A percentile compares a stretch with the other conserved stretches of the same genome.
phyloP scores from a whole-genome alignment of 1,140 invertebrate species.

The Apolygus lucorum region DNA sequence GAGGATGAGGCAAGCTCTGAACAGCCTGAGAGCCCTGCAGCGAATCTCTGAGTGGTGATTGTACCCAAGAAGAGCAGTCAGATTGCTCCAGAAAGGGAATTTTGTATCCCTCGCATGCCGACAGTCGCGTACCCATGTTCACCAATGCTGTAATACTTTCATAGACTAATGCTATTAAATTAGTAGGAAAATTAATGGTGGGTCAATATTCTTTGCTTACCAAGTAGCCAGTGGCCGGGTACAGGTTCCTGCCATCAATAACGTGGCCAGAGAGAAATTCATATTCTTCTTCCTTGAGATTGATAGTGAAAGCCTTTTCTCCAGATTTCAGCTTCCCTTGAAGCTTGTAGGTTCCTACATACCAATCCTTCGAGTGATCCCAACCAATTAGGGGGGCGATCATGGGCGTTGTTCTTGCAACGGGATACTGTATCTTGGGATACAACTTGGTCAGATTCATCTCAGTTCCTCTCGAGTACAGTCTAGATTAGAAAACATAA shows the following conservation, averaged over 20 bases:
- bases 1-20: too few relatives aligned
- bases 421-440: constrained; percentile 61
- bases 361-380: constrained; percentile 78
- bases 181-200: too few relatives aligned
- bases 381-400: constrained; percentile 70
- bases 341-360: constrained; percentile 49
- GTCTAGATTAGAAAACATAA: constrained; percentile 26
- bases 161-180: too few relatives aligned
- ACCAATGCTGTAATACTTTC: too few relatives aligned
- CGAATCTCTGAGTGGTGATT: too few relatives aligned
- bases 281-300: constrained; percentile 57
- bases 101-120: too few relatives aligned
- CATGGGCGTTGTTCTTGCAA: constrained; percentile 66
- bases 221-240: constrained; percentile 83
- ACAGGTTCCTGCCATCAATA: constrained; percentile 78
- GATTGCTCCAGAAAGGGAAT: too few relatives aligned
- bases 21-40: too few relatives aligned
- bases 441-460: constrained; percentile 44
- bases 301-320: constrained; percentile 51
- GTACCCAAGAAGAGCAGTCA: too few relatives aligned
- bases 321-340: constrained; percentile 54
- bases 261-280: constrained; percentile 74
- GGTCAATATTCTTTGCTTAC: too few relatives aligned
- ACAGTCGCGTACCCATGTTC: too few relatives aligned
- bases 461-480: constrained; percentile 33